A percentile compares a stretch with the other conserved stretches of the same genome.
These are phyloP conservation scores for Chondrilla cf. caribensis DNA, from an alignment of 37 sponge, comb jelly and placozoan species.

Conservation along the genomic window DNA sequence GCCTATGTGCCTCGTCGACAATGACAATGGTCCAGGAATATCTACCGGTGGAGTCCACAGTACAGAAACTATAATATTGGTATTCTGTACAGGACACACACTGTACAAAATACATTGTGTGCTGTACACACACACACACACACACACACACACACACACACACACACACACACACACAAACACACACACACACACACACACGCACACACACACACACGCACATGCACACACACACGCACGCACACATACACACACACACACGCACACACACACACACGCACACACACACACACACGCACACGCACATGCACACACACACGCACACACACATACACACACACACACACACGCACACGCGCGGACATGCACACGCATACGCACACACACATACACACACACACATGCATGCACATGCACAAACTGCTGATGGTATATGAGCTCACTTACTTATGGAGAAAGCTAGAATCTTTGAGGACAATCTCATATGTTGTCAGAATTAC, in stretches of 20 bases:
- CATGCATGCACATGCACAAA: neutral
- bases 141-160: neutral
- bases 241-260: neutral
- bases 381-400: neutral
- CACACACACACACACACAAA: neutral
- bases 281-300: too few species aligned
- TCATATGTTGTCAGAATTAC: constrained; percentile 68
- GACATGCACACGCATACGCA: neutral
- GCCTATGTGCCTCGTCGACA: constrained; percentile 80
- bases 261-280: neutral
- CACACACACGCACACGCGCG: too few species aligned
- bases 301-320: too few species aligned
- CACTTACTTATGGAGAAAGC: constrained; percentile 49
- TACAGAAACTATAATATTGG: neutral
- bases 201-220: too few species aligned
- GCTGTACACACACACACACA: neutral
- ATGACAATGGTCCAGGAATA: constrained; percentile 60
- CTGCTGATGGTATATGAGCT: neutral
- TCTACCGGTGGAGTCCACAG: neutral
- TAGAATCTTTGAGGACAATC: constrained; percentile 47
- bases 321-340: too few species aligned
- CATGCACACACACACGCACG: constrained; percentile 2
- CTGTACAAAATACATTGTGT: too few species aligned
- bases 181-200: neutral
- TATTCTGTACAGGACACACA: too few species aligned